phyloP scores from a whole-genome alignment of 2,113 vertebrate species.

The Benthochromis sp. region DNA sequence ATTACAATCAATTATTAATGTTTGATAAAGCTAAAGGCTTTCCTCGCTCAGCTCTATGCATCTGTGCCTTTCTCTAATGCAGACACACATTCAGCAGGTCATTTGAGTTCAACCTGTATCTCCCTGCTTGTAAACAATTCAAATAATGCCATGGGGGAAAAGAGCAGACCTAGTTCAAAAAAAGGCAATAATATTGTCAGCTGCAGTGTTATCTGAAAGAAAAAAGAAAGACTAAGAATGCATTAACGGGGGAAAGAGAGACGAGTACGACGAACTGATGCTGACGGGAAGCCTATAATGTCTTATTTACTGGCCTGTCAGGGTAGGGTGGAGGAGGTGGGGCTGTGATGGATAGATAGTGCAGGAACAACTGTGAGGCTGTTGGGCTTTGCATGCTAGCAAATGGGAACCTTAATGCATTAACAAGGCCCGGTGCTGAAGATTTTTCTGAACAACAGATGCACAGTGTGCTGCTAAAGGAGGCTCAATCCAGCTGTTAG shows the following conservation, averaged over 20 bases:
- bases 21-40: background rate
- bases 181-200: background rate
- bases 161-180: background rate
- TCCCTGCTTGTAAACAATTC: background rate
- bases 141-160: background rate
- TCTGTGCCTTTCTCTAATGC: background rate
- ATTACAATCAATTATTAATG: constrained; percentile 52
- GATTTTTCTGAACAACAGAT: background rate
- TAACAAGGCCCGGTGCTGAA: background rate
- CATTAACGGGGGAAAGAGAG: background rate
- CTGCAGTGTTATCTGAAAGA: background rate
- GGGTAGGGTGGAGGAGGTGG: background rate
- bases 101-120: background rate
- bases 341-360: background rate
- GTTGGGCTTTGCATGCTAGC: background rate
- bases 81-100: background rate
- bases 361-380: background rate
- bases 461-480: background rate
- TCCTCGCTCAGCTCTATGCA: background rate
- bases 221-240: background rate
- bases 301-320: constrained; percentile 31
- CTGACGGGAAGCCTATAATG: background rate
- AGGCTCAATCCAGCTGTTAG: background rate
- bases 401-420: background rate
- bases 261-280: background rate